Evolutionary conservation across 1,140 invertebrate genomes (phyloP), one percentile per base, ranked within the genome.

Genomic region (Ptiloglossa arizonensis): DNA sequence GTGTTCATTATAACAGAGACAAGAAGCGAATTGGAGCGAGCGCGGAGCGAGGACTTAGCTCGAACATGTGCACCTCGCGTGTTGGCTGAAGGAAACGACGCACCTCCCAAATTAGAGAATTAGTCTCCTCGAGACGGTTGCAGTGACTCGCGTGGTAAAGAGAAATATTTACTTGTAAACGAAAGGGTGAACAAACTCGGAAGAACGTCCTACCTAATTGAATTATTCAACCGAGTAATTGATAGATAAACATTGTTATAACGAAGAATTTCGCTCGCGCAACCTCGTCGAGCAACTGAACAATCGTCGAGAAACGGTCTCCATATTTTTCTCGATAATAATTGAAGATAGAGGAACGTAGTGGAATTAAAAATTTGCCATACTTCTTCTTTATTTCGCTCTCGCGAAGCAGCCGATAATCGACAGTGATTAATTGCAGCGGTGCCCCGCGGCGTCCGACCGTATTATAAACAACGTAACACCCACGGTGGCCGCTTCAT

Each of bases 381-480:
- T 11, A n/a, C 17, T 8, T 35, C 8, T 9, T 13, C 4, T 9
- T 9, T n/a, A 13, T 32, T 44, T 35, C 29, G 8, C 5, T 46
- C n/a, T 22, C 13, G 56, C 50, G 24, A 27, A 46, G 32, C 32
- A 48, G 46, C 56, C 69, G 79, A 81, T 81, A 82, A 82, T 82
- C 60, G 80, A 78, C 50, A 35, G 52, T 82, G 73, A 82, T 88
- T 88, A 89, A 88, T 89, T 86, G 59, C 44, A 6, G 64, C 48
- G 22, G 38, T 76, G 59, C 74, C 79, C 67, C 72, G 72, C 56
- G 66, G 70, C 69, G 78, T 80, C 75, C 68, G 71, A 77, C 74
- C 68, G 64, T 71, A 84, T 85, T 87, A 87, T 87, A 88, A 89
- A 88, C 87, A 87, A 89, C 67, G 69, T 80, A 78, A 63, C 86